A percentile compares a stretch with the other conserved stretches of the same genome.
phyloP scores from a whole-genome alignment of 2,113 vertebrate genomes.

The Corythoichthys intestinalis region DNA sequence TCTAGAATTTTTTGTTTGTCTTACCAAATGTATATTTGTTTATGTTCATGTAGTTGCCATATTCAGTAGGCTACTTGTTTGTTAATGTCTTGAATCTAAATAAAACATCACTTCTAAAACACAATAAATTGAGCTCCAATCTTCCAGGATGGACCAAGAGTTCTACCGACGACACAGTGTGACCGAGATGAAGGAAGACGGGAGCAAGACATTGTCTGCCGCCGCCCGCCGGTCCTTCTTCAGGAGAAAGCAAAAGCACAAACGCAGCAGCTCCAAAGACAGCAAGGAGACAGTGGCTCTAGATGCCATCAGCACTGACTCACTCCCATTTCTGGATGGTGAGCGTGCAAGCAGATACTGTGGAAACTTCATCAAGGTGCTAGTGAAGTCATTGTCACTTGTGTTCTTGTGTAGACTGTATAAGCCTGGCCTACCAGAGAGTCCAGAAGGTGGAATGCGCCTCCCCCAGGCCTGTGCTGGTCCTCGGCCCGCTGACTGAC shows the following conservation, averaged over 20 bases:
- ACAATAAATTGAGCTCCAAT: background rate
- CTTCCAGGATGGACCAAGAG: constrained; percentile 93
- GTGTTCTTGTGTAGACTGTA: constrained; percentile 74
- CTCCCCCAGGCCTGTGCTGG: constrained; percentile 85
- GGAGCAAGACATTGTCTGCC: constrained; percentile 88
- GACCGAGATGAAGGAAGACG: constrained; percentile 91
- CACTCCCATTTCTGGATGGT: constrained; percentile 93
- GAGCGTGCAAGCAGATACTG: constrained; percentile 38
- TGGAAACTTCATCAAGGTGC: background rate
- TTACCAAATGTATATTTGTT: too few relatives aligned
- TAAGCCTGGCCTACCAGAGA: constrained; percentile 91
- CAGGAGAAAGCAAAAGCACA: constrained; percentile 93
- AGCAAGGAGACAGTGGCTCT: constrained; percentile 90
- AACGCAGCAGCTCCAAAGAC: constrained; percentile 93
- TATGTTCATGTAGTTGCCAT: too few relatives aligned
- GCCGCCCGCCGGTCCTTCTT: constrained; percentile 96
- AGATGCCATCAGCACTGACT: constrained; percentile 92
- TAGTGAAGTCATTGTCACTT: background rate
- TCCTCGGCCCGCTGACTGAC: constrained; percentile 91
- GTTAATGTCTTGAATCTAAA: too few relatives aligned
- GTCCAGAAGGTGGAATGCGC: constrained; percentile 94
- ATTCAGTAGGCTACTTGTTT: too few relatives aligned
- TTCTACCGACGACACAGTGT: constrained; percentile 93
- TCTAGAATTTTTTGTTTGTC: too few relatives aligned
- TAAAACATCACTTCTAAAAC: background rate